Conservation (phyloP, 1,140 invertebrate species). For the Phenacoccus solenopsis region DNA sequence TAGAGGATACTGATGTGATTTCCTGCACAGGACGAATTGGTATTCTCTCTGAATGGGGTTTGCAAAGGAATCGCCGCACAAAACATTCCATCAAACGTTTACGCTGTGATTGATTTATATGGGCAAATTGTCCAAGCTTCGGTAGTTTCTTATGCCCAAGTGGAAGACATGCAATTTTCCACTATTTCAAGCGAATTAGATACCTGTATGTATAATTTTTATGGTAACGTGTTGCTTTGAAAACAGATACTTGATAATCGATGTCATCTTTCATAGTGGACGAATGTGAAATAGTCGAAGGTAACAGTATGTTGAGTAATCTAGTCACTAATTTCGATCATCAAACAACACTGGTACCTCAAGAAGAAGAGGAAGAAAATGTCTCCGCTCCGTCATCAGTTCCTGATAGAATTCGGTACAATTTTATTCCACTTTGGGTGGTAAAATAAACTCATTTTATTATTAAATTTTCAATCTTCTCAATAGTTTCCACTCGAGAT, state of each 20-base stretch:
- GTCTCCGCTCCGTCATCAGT: not conserved
- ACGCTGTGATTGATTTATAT: conserved; percentile 81
- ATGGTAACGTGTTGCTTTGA: conserved; percentile 3
- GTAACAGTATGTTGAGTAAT: conserved; percentile 5
- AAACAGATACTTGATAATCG: not conserved
- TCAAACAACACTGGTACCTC: not conserved
- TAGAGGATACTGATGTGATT: conserved; percentile 17
- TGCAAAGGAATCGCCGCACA: conserved; percentile 73
- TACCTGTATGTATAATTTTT: conserved; percentile 5
- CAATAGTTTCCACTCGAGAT: conserved; percentile 63
- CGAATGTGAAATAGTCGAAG: not conserved
- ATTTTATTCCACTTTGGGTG: too few relatives aligned
- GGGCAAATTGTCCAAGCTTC: conserved; percentile 85
- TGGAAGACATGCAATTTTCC: not conserved
- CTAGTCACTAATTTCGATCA: not conserved
- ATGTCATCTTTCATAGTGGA: not conserved
- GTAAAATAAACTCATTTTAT: not conserved
- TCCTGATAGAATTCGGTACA: not conserved
- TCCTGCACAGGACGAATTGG: conserved; percentile 53
- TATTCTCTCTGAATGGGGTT: conserved; percentile 80
- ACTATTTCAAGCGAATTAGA: not conserved
- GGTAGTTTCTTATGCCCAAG: conserved; percentile 44
- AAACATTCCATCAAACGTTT: conserved; percentile 60
- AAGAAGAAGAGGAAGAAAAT: not conserved
- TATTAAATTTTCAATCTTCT: not conserved